Evolutionary conservation across 2,888 invertebrate genomes (phyloP), one percentile per base, ranked within the genome.

Genomic region (Netelia inedita): DNA sequence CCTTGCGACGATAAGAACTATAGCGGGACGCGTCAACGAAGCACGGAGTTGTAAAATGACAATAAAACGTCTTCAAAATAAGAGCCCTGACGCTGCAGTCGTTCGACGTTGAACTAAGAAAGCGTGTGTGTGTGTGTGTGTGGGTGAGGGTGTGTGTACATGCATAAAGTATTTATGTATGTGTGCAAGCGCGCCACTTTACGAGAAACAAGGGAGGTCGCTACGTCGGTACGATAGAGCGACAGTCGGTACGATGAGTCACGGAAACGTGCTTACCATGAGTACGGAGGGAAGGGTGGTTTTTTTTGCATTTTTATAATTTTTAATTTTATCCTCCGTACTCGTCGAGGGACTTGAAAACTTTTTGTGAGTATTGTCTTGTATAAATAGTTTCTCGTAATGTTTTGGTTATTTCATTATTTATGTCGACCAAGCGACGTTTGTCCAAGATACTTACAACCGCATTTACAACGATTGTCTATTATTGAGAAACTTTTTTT

Each of bases 41-140:
- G 74, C 79, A 65, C 72, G 66, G 53, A 83, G 85, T 69, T 85
- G 81, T 89, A 89, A 88, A 89, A 89, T 79, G 85, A 86, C 88
- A 87, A 88, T 89, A 85, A 89, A 89, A 88, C 86, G 87, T 87
- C 87, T 88, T 86, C 71, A 85, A 88, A 88, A 88, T 89, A 88
- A 89, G 88, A 88, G 85, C 85, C 61, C 71, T 57, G 66, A 82
- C 79, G 69, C 55, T 79, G 79, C 81, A 61, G 76, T 81, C 76
- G 83, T 81, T 78, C 53, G 66, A 69, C 28, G 57, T 9, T 8
- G 57, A 16, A 14, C 14, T 46, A 72, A 23, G 23, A 43, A 43
- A 10, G 1, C 14, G 28, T 14, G 35, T 53, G 57, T 35, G 55
- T 73, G 41, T 59, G 43, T 28, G 28, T 41, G 41, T 72, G 43